These are phyloP conservation scores for Eulemur macaco DNA, from an alignment of 2,113 vertebrate genomes.

Conservation along the genomic window DNA sequence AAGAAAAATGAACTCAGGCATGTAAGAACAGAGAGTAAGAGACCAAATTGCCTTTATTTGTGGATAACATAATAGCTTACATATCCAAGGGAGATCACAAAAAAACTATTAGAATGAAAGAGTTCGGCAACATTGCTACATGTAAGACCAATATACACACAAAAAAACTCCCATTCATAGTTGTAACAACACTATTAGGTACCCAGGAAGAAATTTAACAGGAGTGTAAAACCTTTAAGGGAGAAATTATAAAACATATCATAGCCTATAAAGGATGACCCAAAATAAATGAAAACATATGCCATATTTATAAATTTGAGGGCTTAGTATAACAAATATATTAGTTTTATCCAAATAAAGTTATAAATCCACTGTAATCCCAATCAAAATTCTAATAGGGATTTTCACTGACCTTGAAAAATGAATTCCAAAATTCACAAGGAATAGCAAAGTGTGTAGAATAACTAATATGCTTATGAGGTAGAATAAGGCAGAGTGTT, in stretches of 20 bases:
- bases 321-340: not conserved
- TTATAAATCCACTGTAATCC: not conserved
- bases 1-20: not conserved
- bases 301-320: not conserved
- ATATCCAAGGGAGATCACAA: not conserved
- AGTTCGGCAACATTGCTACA: not conserved
- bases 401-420: not conserved
- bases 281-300: not conserved
- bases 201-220: not conserved
- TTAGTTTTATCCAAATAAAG: not conserved
- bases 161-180: not conserved
- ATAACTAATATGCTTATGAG: not conserved
- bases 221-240: not conserved
- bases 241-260: not conserved
- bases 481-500: not conserved
- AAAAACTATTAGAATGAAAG: not conserved
- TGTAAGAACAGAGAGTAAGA: not conserved
- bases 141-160: not conserved
- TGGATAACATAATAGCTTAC: not conserved
- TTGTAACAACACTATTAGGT: not conserved
- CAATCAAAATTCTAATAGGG: not conserved
- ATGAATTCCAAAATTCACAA: not conserved
- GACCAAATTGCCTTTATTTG: not conserved
- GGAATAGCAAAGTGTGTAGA: not conserved
- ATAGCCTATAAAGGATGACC: not conserved